A percentile compares a stretch with the other conserved stretches of the same genome.
Conservation (phyloP, 2,797 vertebrate genomes). For the Steatocranus sp. region DNA sequence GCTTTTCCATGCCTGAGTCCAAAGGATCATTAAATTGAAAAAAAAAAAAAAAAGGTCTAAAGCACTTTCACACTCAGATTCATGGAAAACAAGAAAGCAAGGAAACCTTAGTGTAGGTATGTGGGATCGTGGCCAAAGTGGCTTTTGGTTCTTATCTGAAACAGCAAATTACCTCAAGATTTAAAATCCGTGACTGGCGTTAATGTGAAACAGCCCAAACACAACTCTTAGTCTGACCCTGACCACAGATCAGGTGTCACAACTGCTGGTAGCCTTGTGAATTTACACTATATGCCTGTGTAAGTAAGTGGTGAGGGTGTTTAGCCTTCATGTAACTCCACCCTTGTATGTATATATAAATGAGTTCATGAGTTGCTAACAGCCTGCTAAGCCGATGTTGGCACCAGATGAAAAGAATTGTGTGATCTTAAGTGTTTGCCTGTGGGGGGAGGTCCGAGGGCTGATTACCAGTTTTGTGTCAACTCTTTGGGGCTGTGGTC, state of each 20-base stretch:
- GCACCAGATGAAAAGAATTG: conserved; percentile 53
- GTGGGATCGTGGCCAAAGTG: neutral
- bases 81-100: conserved; percentile 24
- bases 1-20: conserved; percentile 65
- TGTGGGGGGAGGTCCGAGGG: neutral
- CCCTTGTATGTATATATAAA: neutral
- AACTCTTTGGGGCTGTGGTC: conserved; percentile 30
- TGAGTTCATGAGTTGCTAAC: conserved; percentile 19
- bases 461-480: conserved; percentile 41
- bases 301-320: neutral
- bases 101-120: neutral
- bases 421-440: conserved; percentile 28
- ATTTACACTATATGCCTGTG: neutral
- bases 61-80: conserved; percentile 46
- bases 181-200: neutral
- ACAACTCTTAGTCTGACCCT: neutral
- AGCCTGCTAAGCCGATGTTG: conserved; percentile 48
- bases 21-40: conserved; percentile 35
- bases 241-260: neutral
- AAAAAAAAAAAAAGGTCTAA: conserved; percentile 18
- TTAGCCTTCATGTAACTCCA: neutral
- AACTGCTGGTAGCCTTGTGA: neutral
- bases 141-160: neutral
- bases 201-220: neutral
- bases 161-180: neutral